phyloP scores from a whole-genome alignment of 2,888 invertebrate genomes.

The Rhagium mordax region DNA sequence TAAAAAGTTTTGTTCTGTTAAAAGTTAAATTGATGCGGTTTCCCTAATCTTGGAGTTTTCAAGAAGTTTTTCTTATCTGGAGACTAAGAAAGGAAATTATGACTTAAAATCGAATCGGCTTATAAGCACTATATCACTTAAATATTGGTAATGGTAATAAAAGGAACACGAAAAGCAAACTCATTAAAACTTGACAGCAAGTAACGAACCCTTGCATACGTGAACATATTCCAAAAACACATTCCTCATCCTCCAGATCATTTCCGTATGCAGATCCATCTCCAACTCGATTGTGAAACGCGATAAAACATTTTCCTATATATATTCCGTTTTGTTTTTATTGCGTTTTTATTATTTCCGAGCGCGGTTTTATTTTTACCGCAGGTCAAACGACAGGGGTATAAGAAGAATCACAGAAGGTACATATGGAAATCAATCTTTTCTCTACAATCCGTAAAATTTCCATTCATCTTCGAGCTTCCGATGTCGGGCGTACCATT shows the following conservation, averaged over 20 bases:
- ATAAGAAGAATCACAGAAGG: slow-evolving; percentile 14
- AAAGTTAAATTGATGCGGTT: slow-evolving; percentile 21
- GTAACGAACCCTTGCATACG: too few species aligned
- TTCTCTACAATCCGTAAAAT: slow-evolving; percentile 59
- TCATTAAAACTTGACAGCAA: too few species aligned
- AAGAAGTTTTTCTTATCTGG: neutral
- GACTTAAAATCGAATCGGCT: neutral
- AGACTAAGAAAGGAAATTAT: neutral
- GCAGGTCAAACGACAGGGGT: slow-evolving; percentile 21
- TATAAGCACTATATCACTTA: neutral
- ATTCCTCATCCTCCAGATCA: neutral
- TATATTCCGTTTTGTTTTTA: neutral
- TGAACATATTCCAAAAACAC: neutral
- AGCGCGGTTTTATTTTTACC: neutral
- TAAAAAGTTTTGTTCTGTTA: slow-evolving; percentile 8
- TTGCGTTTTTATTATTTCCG: neutral
- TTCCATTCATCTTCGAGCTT: slow-evolving; percentile 60
- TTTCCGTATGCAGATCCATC: neutral
- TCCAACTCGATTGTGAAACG: neutral
- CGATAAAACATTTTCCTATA: neutral
- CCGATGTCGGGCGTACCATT: slow-evolving; percentile 54
- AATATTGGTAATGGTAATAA: neutral
- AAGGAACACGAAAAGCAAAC: too few species aligned
- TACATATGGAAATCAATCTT: slow-evolving; percentile 59
- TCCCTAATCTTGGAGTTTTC: neutral